Evolutionary conservation across 2,113 vertebrate species (phyloP), one percentile per base, ranked within the genome.

Genomic region (Astur gentilis): DNA sequence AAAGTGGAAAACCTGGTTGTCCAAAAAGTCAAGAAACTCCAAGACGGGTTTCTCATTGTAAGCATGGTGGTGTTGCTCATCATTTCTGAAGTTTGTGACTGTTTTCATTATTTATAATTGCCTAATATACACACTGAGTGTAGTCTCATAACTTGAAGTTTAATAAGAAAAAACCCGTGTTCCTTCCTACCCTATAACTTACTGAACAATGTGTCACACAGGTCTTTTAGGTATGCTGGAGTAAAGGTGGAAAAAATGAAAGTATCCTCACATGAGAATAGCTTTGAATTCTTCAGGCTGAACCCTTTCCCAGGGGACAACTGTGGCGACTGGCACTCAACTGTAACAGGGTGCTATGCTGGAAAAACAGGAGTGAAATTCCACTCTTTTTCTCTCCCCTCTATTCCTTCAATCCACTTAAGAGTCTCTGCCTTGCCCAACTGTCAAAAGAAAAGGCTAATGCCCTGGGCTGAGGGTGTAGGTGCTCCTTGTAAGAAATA

Each of bases 321-420:
- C 4, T 50, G 16, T 2, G 1, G 8, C 2, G 1, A 18, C n/a
- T 67, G 13, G 6, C 3, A 4, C 31, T 72, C 18, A 61, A 4
- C 3, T 22, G 29, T 76, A 79, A 44, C 10, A 72, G 7, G 42
- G 32, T 40, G 19, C 11, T 60, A 21, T 6, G 16, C 20, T 55
- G 31, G 38, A 42, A 49, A 61, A 79, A 19, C 49, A 1, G 3
- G 26, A 82, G 21, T 29, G 15, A 90, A 85, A 60, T 85, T 76
- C 12, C 11, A 21, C 7, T 54, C 16, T 47, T 75, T 54, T 10
- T n/a, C 13, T 60, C 26, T 84, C 7, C 16, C 7, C 13, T 58
- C 50, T 88, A 11, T 79, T 82, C 29, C 20, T 89, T 57, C 54
- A 60, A 17, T 27, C 36, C 4, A 36, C 6, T 40, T 55, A 52